Percentiles rank a stretch among this genome's conserved stretches.
phyloP scores from a whole-genome alignment of 1,140 invertebrate species.

The Temnothorax longispinosus region DNA sequence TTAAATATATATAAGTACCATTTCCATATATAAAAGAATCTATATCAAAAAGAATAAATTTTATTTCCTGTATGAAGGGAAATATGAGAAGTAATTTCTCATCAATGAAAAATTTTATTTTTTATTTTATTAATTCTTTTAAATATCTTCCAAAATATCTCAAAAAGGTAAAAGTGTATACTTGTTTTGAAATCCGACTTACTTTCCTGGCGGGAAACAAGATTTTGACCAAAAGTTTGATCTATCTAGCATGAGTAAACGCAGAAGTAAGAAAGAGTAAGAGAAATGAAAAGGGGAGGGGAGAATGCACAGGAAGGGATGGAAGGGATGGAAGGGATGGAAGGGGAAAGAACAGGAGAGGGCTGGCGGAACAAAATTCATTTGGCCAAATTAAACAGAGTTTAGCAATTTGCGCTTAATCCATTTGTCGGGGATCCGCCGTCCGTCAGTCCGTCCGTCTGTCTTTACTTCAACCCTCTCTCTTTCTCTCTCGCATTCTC shows the following conservation, averaged over 20 bases:
- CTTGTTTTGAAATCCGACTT: conserved; percentile 18
- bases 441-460: conserved; percentile 61
- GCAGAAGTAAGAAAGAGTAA: conserved; percentile 35
- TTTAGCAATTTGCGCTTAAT: conserved; percentile 83
- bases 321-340: background rate
- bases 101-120: background rate
- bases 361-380: conserved; percentile 80
- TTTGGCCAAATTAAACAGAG: conserved; percentile 83
- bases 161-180: background rate
- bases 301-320: background rate
- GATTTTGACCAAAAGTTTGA: conserved; percentile 70
- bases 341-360: conserved; percentile 10
- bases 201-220: conserved; percentile 46
- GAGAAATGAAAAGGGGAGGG: conserved; percentile 5
- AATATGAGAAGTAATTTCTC: background rate
- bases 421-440: conserved; percentile 80
- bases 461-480: conserved; percentile 44
- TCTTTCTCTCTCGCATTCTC: conserved; percentile 26
- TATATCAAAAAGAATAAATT: background rate
- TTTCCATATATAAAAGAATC: background rate
- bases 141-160: background rate
- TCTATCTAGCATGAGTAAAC: conserved; percentile 3
- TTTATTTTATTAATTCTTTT: background rate
- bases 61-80: background rate
- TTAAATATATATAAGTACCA: background rate